phyloP scores from a whole-genome alignment of 2,113 vertebrate species.

The Xiphophorus couchianus region DNA sequence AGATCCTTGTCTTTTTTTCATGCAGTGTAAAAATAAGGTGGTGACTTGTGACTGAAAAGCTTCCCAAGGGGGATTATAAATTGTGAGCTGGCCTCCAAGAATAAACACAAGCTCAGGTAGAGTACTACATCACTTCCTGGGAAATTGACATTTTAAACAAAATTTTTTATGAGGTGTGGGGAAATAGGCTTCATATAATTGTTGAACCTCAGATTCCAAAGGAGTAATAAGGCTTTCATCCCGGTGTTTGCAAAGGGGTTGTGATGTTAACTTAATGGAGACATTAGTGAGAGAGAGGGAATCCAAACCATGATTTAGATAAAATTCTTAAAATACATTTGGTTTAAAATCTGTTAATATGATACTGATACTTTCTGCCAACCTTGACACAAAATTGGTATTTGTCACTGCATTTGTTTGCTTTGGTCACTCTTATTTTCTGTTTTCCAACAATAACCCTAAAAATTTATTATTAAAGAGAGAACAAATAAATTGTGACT shows the following conservation, averaged over 20 bases:
- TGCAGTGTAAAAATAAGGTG: conserved; percentile 22
- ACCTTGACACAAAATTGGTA: not conserved
- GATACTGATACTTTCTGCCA: not conserved
- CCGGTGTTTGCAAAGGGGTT: not conserved
- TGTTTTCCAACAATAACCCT: not conserved
- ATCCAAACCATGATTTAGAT: not conserved
- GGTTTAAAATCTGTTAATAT: not conserved
- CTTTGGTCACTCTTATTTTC: not conserved
- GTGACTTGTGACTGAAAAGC: conserved; percentile 18
- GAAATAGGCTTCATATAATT: not conserved
- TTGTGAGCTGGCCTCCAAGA: conserved; percentile 45
- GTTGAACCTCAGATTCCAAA: not conserved
- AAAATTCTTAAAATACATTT: not conserved
- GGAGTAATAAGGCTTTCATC: not conserved
- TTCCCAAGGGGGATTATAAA: conserved; percentile 28
- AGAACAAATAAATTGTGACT: not conserved
- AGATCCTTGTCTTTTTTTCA: conserved; percentile 35
- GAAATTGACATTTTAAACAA: not conserved
- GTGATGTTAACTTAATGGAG: not conserved
- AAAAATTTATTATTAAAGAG: not conserved
- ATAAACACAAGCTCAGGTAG: conserved; percentile 35
- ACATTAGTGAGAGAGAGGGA: not conserved
- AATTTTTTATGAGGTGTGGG: not conserved
- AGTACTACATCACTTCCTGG: not conserved
- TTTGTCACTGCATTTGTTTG: not conserved